These are phyloP conservation scores for Nasua narica DNA, from an alignment of 2,797 vertebrate genomes.

Conservation along the genomic window DNA sequence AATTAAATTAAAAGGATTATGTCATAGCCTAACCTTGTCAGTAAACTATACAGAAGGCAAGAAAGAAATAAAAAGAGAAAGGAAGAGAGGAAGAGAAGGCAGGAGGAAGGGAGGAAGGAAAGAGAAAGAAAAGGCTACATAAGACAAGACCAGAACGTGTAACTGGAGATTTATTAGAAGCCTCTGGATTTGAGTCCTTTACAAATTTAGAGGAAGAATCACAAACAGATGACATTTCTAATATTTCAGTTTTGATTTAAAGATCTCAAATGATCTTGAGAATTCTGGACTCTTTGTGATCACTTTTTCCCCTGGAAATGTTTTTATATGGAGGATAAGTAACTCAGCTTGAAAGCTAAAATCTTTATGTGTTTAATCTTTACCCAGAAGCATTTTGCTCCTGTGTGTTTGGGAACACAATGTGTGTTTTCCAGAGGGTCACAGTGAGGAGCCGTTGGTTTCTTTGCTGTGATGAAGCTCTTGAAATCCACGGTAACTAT, in stretches of 20 bases:
- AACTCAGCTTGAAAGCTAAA: neutral
- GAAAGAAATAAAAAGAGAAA: no score
- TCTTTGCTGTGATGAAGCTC: neutral
- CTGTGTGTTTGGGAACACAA: neutral
- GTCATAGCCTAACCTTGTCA: neutral
- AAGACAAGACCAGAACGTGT: neutral
- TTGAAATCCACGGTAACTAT: fast-evolving
- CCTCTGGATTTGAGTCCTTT: neutral
- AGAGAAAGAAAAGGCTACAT: neutral
- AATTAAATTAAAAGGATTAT: neutral
- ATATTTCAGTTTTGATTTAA: neutral
- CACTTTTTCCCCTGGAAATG: neutral
- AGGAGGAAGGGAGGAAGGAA: fast-evolving
- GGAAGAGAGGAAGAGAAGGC: fast-evolving
- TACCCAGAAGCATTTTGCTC: neutral
- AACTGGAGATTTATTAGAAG: neutral
- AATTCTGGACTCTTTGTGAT: neutral
- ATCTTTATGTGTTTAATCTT: neutral
- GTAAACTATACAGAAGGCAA: neutral
- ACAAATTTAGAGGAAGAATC: neutral
- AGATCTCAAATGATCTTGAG: neutral
- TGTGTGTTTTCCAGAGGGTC: neutral
- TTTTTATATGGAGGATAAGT: neutral
- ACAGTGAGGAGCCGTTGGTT: neutral
- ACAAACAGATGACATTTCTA: neutral